Percentiles rank a stretch among this genome's conserved stretches.
Evolutionary conservation across 2,113 vertebrate species (phyloP).

Genomic region (Psilopsiagon aymara): DNA sequence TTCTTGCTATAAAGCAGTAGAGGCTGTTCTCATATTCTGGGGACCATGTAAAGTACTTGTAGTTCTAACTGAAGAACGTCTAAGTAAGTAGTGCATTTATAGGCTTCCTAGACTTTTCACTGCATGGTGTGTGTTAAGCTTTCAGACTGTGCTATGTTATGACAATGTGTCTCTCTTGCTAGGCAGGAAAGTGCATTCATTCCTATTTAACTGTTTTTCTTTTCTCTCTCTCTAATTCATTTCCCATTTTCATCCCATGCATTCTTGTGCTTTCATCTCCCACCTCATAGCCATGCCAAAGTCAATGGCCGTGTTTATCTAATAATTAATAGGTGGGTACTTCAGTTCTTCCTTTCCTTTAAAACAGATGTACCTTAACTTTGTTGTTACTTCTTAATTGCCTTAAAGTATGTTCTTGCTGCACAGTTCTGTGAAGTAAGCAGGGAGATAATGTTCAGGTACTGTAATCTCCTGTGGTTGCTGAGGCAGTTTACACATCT

Average conservation of each 20-base stretch:
- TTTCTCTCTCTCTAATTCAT: conserved; percentile 76
- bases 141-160: background rate
- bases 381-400: conserved; percentile 11
- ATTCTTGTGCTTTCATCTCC: conserved; percentile 69
- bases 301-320: conserved; percentile 98
- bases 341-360: conserved; percentile 77
- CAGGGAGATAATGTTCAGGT: conserved; percentile 13
- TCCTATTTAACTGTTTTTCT: conserved; percentile 72
- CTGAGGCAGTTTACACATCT: background rate
- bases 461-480: background rate
- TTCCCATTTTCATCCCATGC: conserved; percentile 56
- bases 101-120: background rate
- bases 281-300: conserved; percentile 91
- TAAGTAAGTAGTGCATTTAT: background rate
- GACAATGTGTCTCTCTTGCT: background rate
- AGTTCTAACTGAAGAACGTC: background rate
- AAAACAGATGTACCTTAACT: background rate
- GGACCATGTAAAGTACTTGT: background rate
- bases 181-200: background rate
- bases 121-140: background rate
- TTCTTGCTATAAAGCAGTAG: background rate
- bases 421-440: background rate
- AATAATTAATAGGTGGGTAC: conserved; percentile 99
- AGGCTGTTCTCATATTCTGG: background rate
- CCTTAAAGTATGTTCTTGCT: conserved; percentile 15